Evolutionary conservation across 2,888 invertebrate species (phyloP).

Genomic region (Megaustenia siamemsis): DNA sequence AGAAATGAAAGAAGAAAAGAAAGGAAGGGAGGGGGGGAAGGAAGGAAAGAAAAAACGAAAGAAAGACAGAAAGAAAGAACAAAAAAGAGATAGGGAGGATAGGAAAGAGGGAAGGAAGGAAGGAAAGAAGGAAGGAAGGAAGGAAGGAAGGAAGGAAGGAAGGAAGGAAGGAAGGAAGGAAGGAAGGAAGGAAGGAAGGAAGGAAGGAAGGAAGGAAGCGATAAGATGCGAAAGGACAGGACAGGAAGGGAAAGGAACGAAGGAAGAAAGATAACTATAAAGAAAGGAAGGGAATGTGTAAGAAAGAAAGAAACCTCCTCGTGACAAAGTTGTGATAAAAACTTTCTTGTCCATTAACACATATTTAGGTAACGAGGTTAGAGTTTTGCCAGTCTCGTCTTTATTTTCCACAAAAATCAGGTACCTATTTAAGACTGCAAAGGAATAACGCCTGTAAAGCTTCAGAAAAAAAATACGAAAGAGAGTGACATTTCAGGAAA

Average conservation of each 20-base stretch:
- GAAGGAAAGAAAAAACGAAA: background rate
- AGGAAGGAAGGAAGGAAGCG: background rate
- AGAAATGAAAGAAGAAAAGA: background rate
- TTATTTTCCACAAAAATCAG: too few relatives aligned
- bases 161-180: background rate
- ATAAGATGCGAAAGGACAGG: background rate
- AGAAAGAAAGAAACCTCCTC: background rate
- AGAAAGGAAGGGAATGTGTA: background rate
- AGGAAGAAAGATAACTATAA: background rate
- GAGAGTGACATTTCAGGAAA: background rate
- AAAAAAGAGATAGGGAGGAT: background rate
- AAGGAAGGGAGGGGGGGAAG: too few relatives aligned
- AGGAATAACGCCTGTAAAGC: background rate
- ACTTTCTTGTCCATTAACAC: too few relatives aligned
- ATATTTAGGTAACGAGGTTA: too few relatives aligned
- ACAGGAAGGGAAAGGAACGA: background rate
- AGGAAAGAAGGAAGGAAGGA: background rate
- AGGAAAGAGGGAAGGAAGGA: background rate
- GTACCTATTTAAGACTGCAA: too few relatives aligned
- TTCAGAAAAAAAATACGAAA: background rate
- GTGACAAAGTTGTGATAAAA: too few relatives aligned
- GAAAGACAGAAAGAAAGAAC: background rate
- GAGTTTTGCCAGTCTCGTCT: too few relatives aligned
- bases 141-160: background rate
- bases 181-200: background rate